Percentiles rank a stretch among this genome's conserved stretches.
Evolutionary conservation across 2,888 invertebrate species (phyloP).

Genomic region (Uropetala carovei): DNA sequence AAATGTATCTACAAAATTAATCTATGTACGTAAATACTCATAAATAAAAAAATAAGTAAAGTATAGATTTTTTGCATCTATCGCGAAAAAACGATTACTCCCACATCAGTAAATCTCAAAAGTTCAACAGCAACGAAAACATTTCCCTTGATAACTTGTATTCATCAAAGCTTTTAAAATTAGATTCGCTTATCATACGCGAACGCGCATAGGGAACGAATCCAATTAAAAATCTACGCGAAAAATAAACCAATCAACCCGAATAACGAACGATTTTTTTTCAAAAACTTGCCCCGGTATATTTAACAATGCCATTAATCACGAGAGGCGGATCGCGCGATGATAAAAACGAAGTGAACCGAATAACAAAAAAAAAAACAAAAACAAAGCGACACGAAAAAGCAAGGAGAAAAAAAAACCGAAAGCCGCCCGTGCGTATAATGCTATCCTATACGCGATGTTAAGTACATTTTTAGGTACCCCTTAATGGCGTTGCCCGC

Average conservation of each 20-base stretch:
- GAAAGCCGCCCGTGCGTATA: not conserved
- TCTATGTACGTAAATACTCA: too few species aligned
- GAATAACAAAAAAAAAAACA: not conserved
- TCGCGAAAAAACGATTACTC: not conserved
- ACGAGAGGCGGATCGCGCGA: conserved; percentile 2
- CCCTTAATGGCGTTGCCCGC: not conserved
- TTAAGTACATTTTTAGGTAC: not conserved
- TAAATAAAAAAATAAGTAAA: too few species aligned
- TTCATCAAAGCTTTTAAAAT: not conserved
- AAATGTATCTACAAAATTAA: too few species aligned
- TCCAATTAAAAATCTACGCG: conserved; percentile 5
- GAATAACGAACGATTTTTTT: not conserved
- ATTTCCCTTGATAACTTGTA: not conserved
- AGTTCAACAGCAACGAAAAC: not conserved
- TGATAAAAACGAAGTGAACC: not conserved
- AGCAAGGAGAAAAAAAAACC: not conserved
- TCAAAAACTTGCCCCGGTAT: not conserved
- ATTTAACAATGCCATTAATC: conserved; percentile 32
- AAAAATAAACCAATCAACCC: not conserved
- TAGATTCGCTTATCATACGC: not conserved
- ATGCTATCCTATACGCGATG: not conserved
- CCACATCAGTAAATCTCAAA: not conserved
- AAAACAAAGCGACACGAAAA: not conserved
- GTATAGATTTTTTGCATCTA: too few species aligned
- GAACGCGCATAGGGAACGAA: not conserved